Evolutionary conservation across 2,797 vertebrate species (phyloP), one percentile per base, ranked within the genome.

Genomic region (Jordanella pulchra): DNA sequence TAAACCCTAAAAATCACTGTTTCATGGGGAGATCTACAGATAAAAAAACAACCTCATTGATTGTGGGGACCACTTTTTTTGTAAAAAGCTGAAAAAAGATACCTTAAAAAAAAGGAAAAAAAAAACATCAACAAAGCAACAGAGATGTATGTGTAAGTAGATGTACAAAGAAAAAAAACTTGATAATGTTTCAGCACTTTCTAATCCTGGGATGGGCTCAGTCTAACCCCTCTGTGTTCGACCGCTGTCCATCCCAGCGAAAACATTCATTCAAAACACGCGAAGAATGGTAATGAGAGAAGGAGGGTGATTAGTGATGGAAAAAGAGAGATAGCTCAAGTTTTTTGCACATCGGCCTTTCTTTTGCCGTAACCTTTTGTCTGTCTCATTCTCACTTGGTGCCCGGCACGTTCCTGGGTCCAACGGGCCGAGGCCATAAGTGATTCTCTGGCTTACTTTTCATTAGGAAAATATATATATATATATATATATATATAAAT

Each of bases 131-230:
- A 71, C 73, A 79, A 88, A 93, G 82, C 89, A 92, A 89, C 85
- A 88, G 87, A 93, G 90, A 95, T 95, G 95, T 94, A 95, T 93
- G 93, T 93, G 91, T 92, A 90, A 92, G 91, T 92, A 90, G 87
- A 91, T 91, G 89, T 92, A 92, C 28, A 89, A 91, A 94, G 42
- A 42, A 63, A 5, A 61, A 42, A 63, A 91, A 93, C 93, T 95
- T 95, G 91, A 95, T 93, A 91, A 93, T 93, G 89, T 94, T 93
- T 95, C 92, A 94, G 94, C 95, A 95, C 94, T 95, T 95, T 94
- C 84, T 89, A 93, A 92, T 86, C 92, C 89, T 82, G 89, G 91
- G 90, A 88, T 48, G 51, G 86, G 79, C 74, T 89, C 76, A 79
- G 90, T 84, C 84, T 82, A 82, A 80, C 80, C 87, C 86, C 86